These are phyloP conservation scores for Sinella curviseta DNA, from an alignment of 1,140 invertebrate species.

Conservation along the genomic window DNA sequence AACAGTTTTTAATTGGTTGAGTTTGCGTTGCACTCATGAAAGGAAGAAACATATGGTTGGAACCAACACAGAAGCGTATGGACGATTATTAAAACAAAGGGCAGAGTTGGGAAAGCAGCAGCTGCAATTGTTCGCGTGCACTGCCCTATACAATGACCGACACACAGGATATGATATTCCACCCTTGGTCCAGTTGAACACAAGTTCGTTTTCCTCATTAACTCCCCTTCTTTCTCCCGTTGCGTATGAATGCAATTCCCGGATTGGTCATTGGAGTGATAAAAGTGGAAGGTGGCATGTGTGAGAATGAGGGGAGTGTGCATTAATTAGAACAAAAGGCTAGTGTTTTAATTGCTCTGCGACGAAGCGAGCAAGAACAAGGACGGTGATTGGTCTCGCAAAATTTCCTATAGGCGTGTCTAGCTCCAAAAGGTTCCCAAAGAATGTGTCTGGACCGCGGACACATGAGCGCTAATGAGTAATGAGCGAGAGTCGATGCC, in stretches of 20 bases:
- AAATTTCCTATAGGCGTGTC: background rate
- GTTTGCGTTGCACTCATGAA: no score
- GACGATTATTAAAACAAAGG: no score
- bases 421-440: background rate
- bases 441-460: background rate
- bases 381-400: conserved; percentile 39
- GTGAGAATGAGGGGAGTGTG: background rate
- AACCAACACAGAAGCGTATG: no score
- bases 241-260: background rate
- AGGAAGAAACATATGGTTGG: no score
- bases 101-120: no score
- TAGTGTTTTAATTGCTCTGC: conserved; percentile 47
- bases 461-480: conserved; percentile 22
- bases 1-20: no score
- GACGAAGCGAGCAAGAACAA: conserved; percentile 40
- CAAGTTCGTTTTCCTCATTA: background rate
- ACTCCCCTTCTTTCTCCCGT: background rate
- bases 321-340: conserved; percentile 39
- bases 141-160: no score
- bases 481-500: background rate
- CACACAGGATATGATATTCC: background rate
- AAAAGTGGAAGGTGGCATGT: conserved; percentile 1
- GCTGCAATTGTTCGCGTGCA: no score
- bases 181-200: background rate
- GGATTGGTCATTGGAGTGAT: background rate